A percentile compares a stretch with the other conserved stretches of the same genome.
These are phyloP conservation scores for Panorpa germanica DNA, from an alignment of 2,888 invertebrate genomes.

Conservation along the genomic window DNA sequence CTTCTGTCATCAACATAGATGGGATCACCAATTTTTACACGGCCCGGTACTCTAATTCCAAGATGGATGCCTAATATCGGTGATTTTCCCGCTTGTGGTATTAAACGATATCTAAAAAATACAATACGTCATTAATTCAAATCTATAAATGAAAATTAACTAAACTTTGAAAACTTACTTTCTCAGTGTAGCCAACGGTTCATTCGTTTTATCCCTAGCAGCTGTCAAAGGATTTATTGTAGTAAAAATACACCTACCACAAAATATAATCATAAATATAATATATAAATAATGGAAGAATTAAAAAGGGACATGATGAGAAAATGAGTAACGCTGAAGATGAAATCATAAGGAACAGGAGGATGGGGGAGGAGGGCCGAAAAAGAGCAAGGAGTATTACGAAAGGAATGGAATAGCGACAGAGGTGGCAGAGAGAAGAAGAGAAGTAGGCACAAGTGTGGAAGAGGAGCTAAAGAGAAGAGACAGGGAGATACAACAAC, in stretches of 20 bases:
- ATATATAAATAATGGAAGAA: background rate
- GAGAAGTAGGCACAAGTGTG: no score
- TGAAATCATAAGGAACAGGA: no score
- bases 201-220: slow-evolving; percentile 31
- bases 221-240: slow-evolving; percentile 50
- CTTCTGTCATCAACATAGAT: slow-evolving; percentile 29
- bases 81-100: slow-evolving; percentile 20
- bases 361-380: no score
- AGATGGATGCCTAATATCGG: slow-evolving; percentile 33
- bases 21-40: slow-evolving; percentile 26
- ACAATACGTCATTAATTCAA: background rate
- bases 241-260: slow-evolving; percentile 44
- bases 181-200: slow-evolving; percentile 46
- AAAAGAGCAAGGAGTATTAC: no score
- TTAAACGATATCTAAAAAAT: slow-evolving; percentile 26
- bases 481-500: no score
- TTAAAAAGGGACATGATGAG: background rate
- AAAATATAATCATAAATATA: slow-evolving; percentile 5
- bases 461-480: no score
- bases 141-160: no score
- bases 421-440: no score
- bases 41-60: slow-evolving; percentile 25
- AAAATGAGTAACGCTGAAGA: slow-evolving; percentile 2
- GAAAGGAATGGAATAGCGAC: no score
- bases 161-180: slow-evolving; percentile 28